Base-by-base conservation (phyloP, 2,888 invertebrate genomes). In the Vesta saturnalis region DNA sequence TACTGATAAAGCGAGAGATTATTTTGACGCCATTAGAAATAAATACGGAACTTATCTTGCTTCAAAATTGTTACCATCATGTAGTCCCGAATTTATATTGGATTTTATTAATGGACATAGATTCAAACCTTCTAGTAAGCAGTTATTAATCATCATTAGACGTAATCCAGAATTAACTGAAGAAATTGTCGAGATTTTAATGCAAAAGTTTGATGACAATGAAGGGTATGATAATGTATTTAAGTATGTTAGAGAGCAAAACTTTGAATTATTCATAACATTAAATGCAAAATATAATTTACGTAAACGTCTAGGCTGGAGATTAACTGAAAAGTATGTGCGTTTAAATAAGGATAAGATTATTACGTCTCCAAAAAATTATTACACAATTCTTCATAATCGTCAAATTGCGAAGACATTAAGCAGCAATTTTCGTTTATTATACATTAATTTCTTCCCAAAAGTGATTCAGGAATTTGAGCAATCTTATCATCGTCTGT, bases 31-130 rank as follows among this genome's bases (percentile, higher is more conserved):
- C 8, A 52, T 73, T 12, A 60, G 65, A 55, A n/a, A 54, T 4
- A 64, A 57, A 15, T 73, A 72, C 22, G 73, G 72, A 10, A 43
- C 67, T n/a, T 39, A 60, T 43, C 61, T 69, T n/a, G 72, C 73
- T 19, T 39, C 58, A 3, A 65, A 67, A 55, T 46, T 73, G 14
- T 35, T 72, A 8, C 23, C 69, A 12, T 58, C 63, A 0, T 73
- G 73, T 47, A 60, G 65, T 12, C 6, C 43, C 0, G 58, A 56
- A 19, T 21, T 67, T 6, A 72, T 72, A 19, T 21, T 69, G 14
- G 16, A 43, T 1, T 61, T 43, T 46, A 19, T 72, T 4, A 47
- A 62, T 14, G 19, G 23, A 15, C 39, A 72, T 30, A 69, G 60
- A 39, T 56, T 72, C 6, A 47, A 64, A 47, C 52, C 70, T 46